Percentiles rank a stretch among this genome's conserved stretches.
Evolutionary conservation across 2,797 vertebrate genomes (phyloP).

Genomic region (Nothura maculosa): DNA sequence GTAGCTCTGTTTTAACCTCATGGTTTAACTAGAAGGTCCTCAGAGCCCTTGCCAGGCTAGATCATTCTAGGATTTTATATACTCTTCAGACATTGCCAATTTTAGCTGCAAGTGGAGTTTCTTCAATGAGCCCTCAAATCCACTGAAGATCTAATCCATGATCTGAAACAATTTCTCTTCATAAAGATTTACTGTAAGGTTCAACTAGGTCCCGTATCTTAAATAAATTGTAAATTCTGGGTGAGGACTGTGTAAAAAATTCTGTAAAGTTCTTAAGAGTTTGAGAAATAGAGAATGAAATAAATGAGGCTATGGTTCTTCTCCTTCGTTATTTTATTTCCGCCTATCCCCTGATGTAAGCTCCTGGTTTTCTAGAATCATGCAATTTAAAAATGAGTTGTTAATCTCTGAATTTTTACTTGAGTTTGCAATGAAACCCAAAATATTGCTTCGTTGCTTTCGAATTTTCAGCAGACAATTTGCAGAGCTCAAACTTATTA

Average conservation of each 20-base stretch:
- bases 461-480: background rate
- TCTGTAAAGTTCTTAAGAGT: background rate
- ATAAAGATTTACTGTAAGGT: background rate
- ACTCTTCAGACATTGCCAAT: background rate
- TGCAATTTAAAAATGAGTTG: background rate
- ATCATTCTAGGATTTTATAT: background rate
- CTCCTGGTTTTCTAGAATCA: background rate
- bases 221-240: background rate
- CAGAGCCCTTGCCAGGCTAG: background rate
- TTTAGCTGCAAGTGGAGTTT: background rate
- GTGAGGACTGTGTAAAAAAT: background rate
- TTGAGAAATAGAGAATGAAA: background rate
- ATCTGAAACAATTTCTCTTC: background rate
- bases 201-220: background rate
- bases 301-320: background rate
- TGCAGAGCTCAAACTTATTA: background rate
- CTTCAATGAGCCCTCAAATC: background rate
- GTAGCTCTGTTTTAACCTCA: background rate
- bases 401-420: background rate
- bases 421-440: background rate
- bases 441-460: background rate
- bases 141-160: background rate
- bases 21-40: background rate
- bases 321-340: background rate
- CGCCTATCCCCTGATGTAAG: fast-evolving